Evolutionary conservation across 2,113 vertebrate species (phyloP), one percentile per base, ranked within the genome.

Genomic region (Xenus cinereus): DNA sequence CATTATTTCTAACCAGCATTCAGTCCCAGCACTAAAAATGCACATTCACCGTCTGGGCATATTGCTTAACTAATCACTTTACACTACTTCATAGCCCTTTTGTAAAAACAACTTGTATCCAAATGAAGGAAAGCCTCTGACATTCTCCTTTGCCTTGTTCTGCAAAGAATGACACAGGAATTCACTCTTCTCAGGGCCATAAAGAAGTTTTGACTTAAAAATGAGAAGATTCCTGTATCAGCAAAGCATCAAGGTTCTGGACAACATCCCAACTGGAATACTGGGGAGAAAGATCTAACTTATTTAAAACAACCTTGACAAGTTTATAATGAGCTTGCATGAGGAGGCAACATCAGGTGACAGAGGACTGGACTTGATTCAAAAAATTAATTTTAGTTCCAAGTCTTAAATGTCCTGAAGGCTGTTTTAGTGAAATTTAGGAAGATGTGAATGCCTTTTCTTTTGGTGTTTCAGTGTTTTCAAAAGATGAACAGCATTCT

Each of bases 311-410:
- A 92, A 37, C 51, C 46, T 86, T 88, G 90, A 80, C 75, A 83
- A 79, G 63, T 93, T 92, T 93, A 77, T 88, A 92, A 96, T 92
- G 63, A 93, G 50, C 41, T 93, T 54, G 45, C 77, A 90, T 69
- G 54, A 88, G n/a, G 37, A 85, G 33, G 59, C 18, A 88, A 76
- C 12, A 27, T 83, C 57, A 50, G 53, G 67, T 95, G 78, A 76
- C 51, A 82, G 46, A 68, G 54, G 27, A 78, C 51, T 72, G 92
- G 84, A 77, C 54, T 77, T 63, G 50, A 66, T 90, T 67, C 30
- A 80, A 83, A 91, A 96, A 84, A 48, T 18, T 33, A 33, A 15
- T 39, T 81, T 72, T 46, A 4, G 8, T 60, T 87, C 78, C 48
- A 84, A 68, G 9, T 75, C 87, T 68, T 79, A 82, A 56, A 76